Evolutionary conservation across 2,888 invertebrate species (phyloP), one percentile per base, ranked within the genome.

Genomic region (Diachrysia chrysitis): DNA sequence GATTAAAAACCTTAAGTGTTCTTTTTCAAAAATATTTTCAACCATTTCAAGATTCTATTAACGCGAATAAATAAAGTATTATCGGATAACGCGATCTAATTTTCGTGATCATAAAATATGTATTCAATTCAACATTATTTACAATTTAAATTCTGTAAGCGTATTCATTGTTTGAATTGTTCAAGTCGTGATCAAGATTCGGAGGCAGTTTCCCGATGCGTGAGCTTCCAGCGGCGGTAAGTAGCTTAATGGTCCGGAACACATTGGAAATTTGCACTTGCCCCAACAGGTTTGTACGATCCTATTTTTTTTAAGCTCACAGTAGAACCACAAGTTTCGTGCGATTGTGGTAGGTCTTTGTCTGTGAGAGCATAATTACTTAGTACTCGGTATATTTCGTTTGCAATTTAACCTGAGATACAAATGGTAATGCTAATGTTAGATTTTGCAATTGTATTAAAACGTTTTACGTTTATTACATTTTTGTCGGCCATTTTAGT

Each of bases 241-340:
- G 88, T 85, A 84, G 87, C 87, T 86, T 90, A 91, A 92, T 92
- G 89, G 88, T 73, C 79, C 82, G 87, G 87, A 89, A 90, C 88
- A 86, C 87, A 90, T 90, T 88, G 89, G 87, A 87, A 90, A 91
- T 92, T 91, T 88, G 87, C 89, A 88, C 89, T 87, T 79, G 76
- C 79, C 79, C 76, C 74, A 78, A 81, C 81, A 76, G 70, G 73
- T 80, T 77, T 69, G 69, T 76, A 79, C 67, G 59, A 61, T 68
- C 59, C 73, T 72, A 56, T 82, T 66, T 70, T 83, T n/a, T 79
- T 76, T 65, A 37, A 61, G 57, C 66, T 75, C 69, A 56, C 61
- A 59, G 32, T 60, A 66, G 23, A 53, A 76, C 70, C 76, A 37
- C 82, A 76, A 71, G 61, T 66, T 73, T 48, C 19, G 12, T 56